A percentile compares a stretch with the other conserved stretches of the same genome.
Evolutionary conservation across 2,797 vertebrate genomes (phyloP).

Genomic region (Sylvia borin): DNA sequence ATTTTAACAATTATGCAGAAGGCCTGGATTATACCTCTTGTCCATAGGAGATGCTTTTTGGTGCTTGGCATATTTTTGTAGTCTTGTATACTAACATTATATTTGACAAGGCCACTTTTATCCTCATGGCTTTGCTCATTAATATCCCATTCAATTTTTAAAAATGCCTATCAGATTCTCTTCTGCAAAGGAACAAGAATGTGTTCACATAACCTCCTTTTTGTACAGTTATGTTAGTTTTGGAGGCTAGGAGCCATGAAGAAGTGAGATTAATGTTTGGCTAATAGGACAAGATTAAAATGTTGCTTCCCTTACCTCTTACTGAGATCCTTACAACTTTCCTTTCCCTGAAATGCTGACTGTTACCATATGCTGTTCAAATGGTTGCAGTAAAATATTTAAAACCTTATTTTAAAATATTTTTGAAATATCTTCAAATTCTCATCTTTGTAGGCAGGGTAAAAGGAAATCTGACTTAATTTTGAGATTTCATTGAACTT

Average conservation of each 20-base stretch:
- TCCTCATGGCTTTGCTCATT: not conserved
- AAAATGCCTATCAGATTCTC: not conserved
- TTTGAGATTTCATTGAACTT: not conserved
- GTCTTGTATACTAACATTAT: not conserved
- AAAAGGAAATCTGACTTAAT: not conserved
- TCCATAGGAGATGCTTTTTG: not conserved
- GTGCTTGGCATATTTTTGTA: not conserved
- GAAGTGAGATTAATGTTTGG: not conserved
- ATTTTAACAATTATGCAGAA: not conserved
- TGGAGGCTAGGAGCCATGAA: not conserved
- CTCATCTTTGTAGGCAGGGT: not conserved
- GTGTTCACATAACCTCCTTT: not conserved
- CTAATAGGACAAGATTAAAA: not conserved
- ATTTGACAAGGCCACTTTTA: not conserved
- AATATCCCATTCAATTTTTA: not conserved
- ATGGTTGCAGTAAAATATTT: not conserved
- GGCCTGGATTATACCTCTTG: not conserved
- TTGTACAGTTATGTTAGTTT: not conserved
- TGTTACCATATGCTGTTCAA: not conserved
- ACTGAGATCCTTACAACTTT: not conserved
- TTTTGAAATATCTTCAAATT: not conserved
- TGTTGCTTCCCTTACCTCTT: not conserved
- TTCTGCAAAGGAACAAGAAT: not conserved
- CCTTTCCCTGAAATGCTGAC: not conserved
- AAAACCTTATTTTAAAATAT: not conserved